Percentiles rank a stretch among this genome's conserved stretches.
These are phyloP conservation scores for Schizothorax lantsangensis DNA, from an alignment of 2,797 vertebrate species.

Conservation along the genomic window DNA sequence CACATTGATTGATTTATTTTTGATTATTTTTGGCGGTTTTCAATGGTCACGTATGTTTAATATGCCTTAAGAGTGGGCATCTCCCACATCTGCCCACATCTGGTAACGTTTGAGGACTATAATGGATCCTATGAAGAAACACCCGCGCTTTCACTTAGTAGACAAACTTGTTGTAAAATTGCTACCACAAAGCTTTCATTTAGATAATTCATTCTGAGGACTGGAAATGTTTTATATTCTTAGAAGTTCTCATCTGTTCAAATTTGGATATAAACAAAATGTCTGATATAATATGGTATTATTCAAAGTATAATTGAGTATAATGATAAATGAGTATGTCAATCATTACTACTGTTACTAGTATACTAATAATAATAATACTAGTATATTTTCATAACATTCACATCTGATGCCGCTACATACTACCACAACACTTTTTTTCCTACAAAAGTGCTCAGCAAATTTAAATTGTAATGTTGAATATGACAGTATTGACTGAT, in stretches of 20 bases:
- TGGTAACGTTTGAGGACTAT: slow-evolving; percentile 39
- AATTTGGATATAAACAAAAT: slow-evolving; percentile 3
- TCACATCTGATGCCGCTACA: neutral
- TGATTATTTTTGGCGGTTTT: no score
- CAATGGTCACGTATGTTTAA: neutral
- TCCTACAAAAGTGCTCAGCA: neutral
- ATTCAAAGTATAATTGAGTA: neutral
- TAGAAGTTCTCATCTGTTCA: neutral
- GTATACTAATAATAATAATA: neutral
- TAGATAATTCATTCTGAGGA: neutral
- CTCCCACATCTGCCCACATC: slow-evolving; percentile 33
- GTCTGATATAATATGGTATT: neutral
- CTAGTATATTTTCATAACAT: neutral
- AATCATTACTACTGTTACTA: neutral
- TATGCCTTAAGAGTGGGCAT: neutral
- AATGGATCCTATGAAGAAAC: slow-evolving; percentile 8
- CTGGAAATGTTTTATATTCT: neutral
- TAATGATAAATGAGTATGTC: neutral
- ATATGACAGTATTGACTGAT: neutral
- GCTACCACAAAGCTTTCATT: neutral
- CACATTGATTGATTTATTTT: neutral
- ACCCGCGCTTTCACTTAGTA: neutral
- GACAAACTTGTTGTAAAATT: neutral
- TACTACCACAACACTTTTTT: neutral
- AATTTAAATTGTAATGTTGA: neutral